Evolutionary conservation across 2,888 invertebrate species (phyloP).

Genomic region (Podotricha telesiphe): DNA sequence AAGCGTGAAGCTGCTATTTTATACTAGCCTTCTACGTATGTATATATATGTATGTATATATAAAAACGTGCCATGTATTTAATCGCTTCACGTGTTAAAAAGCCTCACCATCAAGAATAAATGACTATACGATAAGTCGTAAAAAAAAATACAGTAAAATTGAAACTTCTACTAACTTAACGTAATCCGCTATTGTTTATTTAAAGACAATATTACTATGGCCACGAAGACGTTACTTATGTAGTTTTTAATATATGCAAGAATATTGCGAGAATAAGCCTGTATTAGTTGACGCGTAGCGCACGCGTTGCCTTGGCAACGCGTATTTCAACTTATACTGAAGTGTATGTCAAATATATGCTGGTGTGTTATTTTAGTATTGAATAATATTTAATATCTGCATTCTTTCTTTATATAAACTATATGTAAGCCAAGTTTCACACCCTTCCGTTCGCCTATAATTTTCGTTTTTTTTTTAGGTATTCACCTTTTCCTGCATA

Average conservation of each 20-base stretch:
- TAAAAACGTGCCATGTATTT: not conserved
- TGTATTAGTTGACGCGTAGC: not conserved
- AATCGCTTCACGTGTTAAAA: slow-evolving; percentile 6
- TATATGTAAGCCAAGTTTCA: too few relatives aligned
- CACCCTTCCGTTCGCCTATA: too few relatives aligned
- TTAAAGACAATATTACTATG: not conserved
- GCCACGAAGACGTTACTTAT: not conserved
- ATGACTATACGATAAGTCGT: slow-evolving; percentile 11
- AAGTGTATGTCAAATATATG: too few relatives aligned
- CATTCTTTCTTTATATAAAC: too few relatives aligned
- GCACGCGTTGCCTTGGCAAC: not conserved
- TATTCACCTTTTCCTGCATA: too few relatives aligned
- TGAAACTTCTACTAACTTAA: slow-evolving; percentile 3
- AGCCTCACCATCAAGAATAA: slow-evolving; percentile 12
- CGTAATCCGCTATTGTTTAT: slow-evolving; percentile 14
- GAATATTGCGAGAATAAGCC: not conserved
- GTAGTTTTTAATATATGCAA: not conserved
- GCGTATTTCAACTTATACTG: not conserved
- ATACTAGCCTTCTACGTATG: too few relatives aligned
- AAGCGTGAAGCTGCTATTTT: too few relatives aligned
- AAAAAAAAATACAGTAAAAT: not conserved
- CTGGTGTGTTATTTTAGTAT: too few relatives aligned
- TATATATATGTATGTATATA: too few relatives aligned
- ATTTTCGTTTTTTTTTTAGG: too few relatives aligned
- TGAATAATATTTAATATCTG: too few relatives aligned